Conservation (phyloP, 2,797 vertebrate species). For the Acanthurus tractus region DNA sequence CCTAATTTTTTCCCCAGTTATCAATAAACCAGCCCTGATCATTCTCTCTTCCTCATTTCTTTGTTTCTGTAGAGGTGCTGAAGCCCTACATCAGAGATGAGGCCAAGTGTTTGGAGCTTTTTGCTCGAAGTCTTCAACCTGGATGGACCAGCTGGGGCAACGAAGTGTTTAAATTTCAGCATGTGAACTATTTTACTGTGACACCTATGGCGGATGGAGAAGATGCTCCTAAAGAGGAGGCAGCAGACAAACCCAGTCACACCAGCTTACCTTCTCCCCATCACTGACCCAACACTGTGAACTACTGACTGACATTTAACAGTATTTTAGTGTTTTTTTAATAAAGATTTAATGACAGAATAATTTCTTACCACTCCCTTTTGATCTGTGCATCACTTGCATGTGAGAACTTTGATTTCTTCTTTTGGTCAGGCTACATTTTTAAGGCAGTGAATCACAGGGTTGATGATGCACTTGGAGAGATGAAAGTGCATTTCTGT, state of each 20-base stretch:
- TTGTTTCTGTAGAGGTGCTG: slow-evolving; percentile 86
- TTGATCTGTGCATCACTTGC: slow-evolving; percentile 63
- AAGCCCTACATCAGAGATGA: slow-evolving; percentile 87
- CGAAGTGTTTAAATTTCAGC: slow-evolving; percentile 97
- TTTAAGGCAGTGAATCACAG: slow-evolving; percentile 50
- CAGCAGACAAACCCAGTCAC: slow-evolving; percentile 5
- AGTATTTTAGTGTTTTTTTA: slow-evolving; percentile 53
- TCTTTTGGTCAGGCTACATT: slow-evolving; percentile 46
- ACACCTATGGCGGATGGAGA: slow-evolving; percentile 37
- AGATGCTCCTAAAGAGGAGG: slow-evolving; percentile 6
- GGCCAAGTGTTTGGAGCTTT: slow-evolving; percentile 91
- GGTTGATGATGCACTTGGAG: slow-evolving; percentile 54
- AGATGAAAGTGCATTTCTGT: slow-evolving; percentile 80
- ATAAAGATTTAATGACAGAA: slow-evolving; percentile 34
- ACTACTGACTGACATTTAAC: slow-evolving; percentile 7
- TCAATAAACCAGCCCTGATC: neutral
- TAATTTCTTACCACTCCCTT: slow-evolving; percentile 35
- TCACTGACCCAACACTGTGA: neutral
- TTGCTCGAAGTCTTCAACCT: slow-evolving; percentile 93
- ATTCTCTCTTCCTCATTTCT: neutral
- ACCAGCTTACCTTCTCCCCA: neutral
- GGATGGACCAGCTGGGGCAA: slow-evolving; percentile 99
- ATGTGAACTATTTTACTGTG: slow-evolving; percentile 88
- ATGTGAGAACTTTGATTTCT: slow-evolving; percentile 61
- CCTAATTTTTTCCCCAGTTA: too few species aligned